Conservation (phyloP, 2,888 invertebrate species). For the Arctia plantaginis region DNA sequence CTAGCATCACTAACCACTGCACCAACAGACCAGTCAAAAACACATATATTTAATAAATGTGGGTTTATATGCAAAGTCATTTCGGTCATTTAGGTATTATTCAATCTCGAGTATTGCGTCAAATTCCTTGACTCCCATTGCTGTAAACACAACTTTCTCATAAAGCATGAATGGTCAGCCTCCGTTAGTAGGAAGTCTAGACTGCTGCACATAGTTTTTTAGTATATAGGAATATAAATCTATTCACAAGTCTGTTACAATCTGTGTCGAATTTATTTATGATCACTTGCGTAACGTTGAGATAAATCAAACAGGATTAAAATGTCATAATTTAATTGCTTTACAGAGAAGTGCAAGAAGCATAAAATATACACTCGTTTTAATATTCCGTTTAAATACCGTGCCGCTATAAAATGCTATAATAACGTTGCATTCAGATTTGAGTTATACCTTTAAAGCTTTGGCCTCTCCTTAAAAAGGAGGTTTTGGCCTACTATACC, state of each 20-base stretch:
- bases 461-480: too few relatives aligned
- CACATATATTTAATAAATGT: too few relatives aligned
- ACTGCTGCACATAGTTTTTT: background rate
- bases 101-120: background rate
- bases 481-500: too few relatives aligned
- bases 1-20: too few relatives aligned
- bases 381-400: background rate
- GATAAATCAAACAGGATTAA: background rate
- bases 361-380: background rate
- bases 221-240: background rate
- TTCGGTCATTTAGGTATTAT: too few relatives aligned
- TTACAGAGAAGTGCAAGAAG: background rate
- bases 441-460: background rate
- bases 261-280: slow-evolving; percentile 4
- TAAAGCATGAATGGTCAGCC: background rate
- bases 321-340: slow-evolving; percentile 3
- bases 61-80: too few relatives aligned
- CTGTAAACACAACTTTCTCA: background rate
- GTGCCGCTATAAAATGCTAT: background rate
- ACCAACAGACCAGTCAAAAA: too few relatives aligned
- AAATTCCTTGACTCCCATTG: background rate
- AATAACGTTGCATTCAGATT: background rate
- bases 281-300: slow-evolving; percentile 8
- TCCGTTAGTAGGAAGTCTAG: background rate
- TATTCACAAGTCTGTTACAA: background rate